phyloP scores from a whole-genome alignment of 1,140 invertebrate genomes.

The Glossosoma conforme region DNA sequence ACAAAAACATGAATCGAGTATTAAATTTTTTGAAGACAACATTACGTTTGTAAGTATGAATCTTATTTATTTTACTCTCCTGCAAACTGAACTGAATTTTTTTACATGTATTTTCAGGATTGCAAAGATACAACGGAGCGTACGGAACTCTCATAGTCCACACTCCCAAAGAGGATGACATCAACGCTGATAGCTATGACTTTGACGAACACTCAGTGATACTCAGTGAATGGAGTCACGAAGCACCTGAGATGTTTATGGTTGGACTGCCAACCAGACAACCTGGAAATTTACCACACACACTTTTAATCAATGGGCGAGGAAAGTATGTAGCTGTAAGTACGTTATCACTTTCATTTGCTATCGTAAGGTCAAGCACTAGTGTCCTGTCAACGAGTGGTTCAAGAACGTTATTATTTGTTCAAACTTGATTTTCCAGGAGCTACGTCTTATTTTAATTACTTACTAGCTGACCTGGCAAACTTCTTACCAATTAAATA shows the following conservation, averaged over 20 bases:
- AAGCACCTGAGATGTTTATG: constrained; percentile 32
- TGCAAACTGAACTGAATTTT: too few relatives aligned
- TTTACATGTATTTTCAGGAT: constrained; percentile 33
- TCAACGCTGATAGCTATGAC: constrained; percentile 38
- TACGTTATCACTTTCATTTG: constrained; percentile 4
- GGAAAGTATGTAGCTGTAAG: constrained; percentile 39
- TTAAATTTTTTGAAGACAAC: too few relatives aligned
- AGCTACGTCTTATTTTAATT: too few relatives aligned
- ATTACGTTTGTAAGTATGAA: too few relatives aligned
- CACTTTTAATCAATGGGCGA: constrained; percentile 53
- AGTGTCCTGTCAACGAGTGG: neutral
- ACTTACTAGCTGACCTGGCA: too few relatives aligned
- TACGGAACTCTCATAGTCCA: constrained; percentile 46
- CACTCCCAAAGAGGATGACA: constrained; percentile 34
- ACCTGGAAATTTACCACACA: constrained; percentile 41
- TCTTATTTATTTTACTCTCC: too few relatives aligned
- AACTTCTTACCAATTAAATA: too few relatives aligned
- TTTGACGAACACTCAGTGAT: constrained; percentile 37
- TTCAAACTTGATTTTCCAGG: too few relatives aligned
- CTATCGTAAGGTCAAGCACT: too few relatives aligned
- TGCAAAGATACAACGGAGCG: constrained; percentile 46
- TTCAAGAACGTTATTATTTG: neutral
- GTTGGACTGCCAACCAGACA: constrained; percentile 28
- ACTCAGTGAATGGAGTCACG: constrained; percentile 37
- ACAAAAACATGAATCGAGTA: too few relatives aligned